phyloP scores from a whole-genome alignment of 2,113 vertebrate genomes.

The Macroglossus sobrinus region DNA sequence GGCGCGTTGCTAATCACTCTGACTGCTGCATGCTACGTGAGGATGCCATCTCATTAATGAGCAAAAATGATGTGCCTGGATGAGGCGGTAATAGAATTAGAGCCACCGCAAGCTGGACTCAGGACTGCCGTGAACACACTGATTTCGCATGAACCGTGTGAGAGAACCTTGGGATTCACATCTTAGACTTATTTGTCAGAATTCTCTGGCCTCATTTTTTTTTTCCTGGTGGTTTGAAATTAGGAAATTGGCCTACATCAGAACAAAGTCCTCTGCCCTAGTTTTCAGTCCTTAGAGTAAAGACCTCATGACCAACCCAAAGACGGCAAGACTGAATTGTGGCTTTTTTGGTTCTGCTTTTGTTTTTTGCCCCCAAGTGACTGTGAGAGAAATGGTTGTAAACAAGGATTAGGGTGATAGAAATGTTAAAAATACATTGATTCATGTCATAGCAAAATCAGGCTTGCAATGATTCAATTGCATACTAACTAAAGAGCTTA shows the following conservation, averaged over 20 bases:
- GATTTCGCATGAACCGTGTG: background rate
- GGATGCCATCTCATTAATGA: slow-evolving; percentile 84
- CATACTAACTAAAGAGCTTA: background rate
- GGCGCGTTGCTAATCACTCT: slow-evolving; percentile 84
- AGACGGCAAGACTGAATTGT: background rate
- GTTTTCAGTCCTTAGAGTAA: slow-evolving; percentile 10
- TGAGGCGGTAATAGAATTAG: slow-evolving; percentile 79
- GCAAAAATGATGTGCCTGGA: slow-evolving; percentile 81
- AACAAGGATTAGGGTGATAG: background rate
- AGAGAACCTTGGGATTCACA: background rate
- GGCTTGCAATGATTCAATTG: background rate
- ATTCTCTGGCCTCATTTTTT: slow-evolving; percentile 13
- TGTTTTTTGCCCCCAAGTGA: background rate
- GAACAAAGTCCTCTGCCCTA: slow-evolving; percentile 5
- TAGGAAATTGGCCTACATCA: background rate
- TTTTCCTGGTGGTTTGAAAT: background rate
- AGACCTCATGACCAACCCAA: slow-evolving; percentile 3
- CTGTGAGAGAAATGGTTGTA: background rate
- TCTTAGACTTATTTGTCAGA: background rate
- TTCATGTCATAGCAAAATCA: background rate
- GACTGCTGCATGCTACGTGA: slow-evolving; percentile 79
- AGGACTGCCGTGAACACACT: slow-evolving; percentile 4
- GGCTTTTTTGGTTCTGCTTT: background rate
- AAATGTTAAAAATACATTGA: background rate
- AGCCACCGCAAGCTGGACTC: slow-evolving; percentile 33